Percentiles rank a stretch among this genome's conserved stretches.
These are phyloP conservation scores for Scaptodrosophila lebanonensis DNA, from an alignment of 1,140 invertebrate species.

Conservation along the genomic window DNA sequence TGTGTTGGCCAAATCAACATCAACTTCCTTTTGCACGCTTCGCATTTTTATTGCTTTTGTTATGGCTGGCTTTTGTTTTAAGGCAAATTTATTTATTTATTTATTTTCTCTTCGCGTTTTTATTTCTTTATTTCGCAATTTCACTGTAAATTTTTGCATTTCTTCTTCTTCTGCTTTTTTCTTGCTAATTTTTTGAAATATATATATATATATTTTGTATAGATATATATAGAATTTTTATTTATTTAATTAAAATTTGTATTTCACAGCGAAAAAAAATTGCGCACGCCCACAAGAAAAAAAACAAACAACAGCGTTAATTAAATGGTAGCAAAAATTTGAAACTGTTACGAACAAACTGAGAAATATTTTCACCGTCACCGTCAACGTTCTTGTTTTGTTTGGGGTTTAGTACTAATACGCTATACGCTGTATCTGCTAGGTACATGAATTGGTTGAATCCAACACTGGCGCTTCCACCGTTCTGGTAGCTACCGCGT, in stretches of 20 bases:
- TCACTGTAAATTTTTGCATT: conserved; percentile 5
- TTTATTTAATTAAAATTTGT: neutral
- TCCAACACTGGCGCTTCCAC: conserved; percentile 36
- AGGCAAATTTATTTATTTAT: too few species aligned
- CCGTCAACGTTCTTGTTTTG: conserved; percentile 3
- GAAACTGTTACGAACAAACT: too few species aligned
- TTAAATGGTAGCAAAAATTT: too few species aligned
- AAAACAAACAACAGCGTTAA: conserved; percentile 8
- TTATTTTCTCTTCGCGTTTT: conserved; percentile 4
- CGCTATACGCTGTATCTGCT: conserved; percentile 5
- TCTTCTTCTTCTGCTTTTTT: too few species aligned
- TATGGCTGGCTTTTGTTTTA: too few species aligned
- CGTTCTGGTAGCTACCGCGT: conserved; percentile 34
- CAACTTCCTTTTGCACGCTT: conserved; percentile 2
- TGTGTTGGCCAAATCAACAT: too few species aligned
- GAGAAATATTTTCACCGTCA: conserved; percentile 6
- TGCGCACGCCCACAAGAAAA: conserved; percentile 42
- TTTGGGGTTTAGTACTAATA: conserved; percentile 4
- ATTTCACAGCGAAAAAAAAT: conserved; percentile 25
- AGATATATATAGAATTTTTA: too few species aligned
- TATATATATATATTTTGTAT: too few species aligned
- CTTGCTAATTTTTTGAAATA: too few species aligned
- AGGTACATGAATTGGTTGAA: conserved; percentile 11
- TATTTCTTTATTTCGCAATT: neutral
- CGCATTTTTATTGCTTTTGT: conserved; percentile 6